phyloP scores from a whole-genome alignment of 1,140 invertebrate genomes.

The Calosoma granatense region DNA sequence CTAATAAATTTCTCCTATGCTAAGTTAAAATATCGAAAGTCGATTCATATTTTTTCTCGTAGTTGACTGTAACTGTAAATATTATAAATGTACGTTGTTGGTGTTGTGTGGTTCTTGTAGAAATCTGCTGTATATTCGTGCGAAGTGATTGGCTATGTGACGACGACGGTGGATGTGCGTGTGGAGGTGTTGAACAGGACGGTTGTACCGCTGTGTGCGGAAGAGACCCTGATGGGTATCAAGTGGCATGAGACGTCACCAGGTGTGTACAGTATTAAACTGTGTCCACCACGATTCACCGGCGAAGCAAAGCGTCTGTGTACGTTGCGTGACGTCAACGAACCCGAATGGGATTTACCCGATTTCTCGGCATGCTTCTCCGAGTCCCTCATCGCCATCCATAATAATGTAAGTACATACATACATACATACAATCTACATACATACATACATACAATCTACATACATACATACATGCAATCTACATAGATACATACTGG shows the following conservation, averaged over 20 bases:
- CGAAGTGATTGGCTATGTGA: conserved; percentile 42
- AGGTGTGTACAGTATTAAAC: conserved; percentile 44
- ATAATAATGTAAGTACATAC: conserved; percentile 45
- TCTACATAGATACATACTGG: too few species aligned
- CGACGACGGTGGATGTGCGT: conserved; percentile 44
- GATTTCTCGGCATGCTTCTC: conserved; percentile 64
- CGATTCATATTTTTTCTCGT: too few species aligned
- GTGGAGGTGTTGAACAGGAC: conserved; percentile 50
- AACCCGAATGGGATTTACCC: conserved; percentile 58
- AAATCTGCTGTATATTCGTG: conserved; percentile 54
- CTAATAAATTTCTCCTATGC: too few species aligned
- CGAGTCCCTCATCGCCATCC: conserved; percentile 49
- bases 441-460: too few species aligned
- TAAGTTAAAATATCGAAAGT: too few species aligned
- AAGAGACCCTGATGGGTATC: conserved; percentile 28
- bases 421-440: too few species aligned
- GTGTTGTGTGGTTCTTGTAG: too few species aligned
- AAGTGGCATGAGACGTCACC: conserved; percentile 52
- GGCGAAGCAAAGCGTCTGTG: conserved; percentile 43
- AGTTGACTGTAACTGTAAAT: too few species aligned
- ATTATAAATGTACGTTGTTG: too few species aligned
- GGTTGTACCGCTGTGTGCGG: conserved; percentile 42
- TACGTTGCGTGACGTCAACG: conserved; percentile 44
- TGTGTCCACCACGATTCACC: conserved; percentile 46
- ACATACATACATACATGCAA: too few species aligned